A percentile compares a stretch with the other conserved stretches of the same genome.
Evolutionary conservation across 2,888 invertebrate genomes (phyloP).

Genomic region (Polydrusus pterygomalis): DNA sequence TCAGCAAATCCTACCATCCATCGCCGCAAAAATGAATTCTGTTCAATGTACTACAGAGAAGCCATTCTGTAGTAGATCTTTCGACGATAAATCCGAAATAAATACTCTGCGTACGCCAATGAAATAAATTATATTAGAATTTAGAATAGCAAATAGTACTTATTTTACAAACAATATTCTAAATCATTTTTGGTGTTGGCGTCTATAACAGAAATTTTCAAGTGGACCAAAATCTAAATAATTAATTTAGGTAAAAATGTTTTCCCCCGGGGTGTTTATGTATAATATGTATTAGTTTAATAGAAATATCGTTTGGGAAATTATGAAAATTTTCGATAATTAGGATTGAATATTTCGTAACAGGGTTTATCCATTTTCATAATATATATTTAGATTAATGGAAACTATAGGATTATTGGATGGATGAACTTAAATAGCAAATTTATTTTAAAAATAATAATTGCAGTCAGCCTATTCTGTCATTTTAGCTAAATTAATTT

Average conservation of each 20-base stretch:
- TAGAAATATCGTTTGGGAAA: constrained; percentile 26
- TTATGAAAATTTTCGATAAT: constrained; percentile 36
- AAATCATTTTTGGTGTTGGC: constrained; percentile 37
- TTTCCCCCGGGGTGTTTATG: not conserved
- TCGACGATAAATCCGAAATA: no score
- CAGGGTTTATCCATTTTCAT: constrained; percentile 19
- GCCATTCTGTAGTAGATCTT: no score
- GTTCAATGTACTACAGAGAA: no score
- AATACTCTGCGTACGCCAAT: constrained; percentile 10
- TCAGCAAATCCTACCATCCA: no score
- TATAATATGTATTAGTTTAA: constrained; percentile 11
- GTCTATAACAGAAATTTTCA: constrained; percentile 31
- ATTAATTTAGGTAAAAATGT: constrained; percentile 28
- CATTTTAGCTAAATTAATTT: no score
- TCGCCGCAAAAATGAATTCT: no score
- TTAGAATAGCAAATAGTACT: constrained; percentile 29
- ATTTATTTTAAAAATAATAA: no score
- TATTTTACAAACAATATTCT: constrained; percentile 35
- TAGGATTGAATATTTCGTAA: constrained; percentile 15
- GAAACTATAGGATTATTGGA: no score
- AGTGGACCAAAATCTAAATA: constrained; percentile 31
- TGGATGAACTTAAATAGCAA: no score
- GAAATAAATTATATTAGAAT: constrained; percentile 14
- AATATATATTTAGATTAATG: not conserved
- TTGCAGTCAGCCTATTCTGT: no score